These are phyloP conservation scores for Lissonota sp. DNA, from an alignment of 2,888 invertebrate species.

Conservation along the genomic window DNA sequence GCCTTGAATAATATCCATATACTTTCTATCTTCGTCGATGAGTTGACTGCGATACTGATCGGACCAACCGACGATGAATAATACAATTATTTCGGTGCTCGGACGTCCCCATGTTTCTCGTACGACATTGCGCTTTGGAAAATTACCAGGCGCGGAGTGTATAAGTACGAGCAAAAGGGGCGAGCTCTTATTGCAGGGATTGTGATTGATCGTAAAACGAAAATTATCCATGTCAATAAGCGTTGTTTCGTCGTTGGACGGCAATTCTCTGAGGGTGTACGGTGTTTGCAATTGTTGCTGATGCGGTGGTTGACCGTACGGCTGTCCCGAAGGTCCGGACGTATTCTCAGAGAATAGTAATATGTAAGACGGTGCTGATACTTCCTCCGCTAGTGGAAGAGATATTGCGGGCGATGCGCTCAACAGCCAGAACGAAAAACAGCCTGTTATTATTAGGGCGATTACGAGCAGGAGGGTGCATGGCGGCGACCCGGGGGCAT, in stretches of 20 bases:
- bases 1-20: constrained; percentile 85
- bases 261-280: constrained; percentile 75
- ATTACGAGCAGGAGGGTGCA: constrained; percentile 75
- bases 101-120: constrained; percentile 84
- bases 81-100: constrained; percentile 75
- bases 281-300: constrained; percentile 62
- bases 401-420: constrained; percentile 71
- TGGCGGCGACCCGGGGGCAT: constrained; percentile 77
- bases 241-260: constrained; percentile 78
- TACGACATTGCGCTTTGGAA: constrained; percentile 82
- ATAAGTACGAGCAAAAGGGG: constrained; percentile 84
- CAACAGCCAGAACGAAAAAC: constrained; percentile 77
- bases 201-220: constrained; percentile 86
- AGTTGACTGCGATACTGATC: constrained; percentile 78
- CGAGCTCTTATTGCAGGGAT: constrained; percentile 84
- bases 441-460: constrained; percentile 75
- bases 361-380: constrained; percentile 70
- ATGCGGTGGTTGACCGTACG: constrained; percentile 9
- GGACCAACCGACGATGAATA: constrained; percentile 83
- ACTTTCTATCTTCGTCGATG: constrained; percentile 78
- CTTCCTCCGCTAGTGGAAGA: constrained; percentile 64
- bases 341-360: constrained; percentile 73
- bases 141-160: constrained; percentile 84
- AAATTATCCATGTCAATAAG: constrained; percentile 86
- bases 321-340: constrained; percentile 65